Conservation (phyloP, 2,113 vertebrate genomes). For the Saguinus midas region DNA sequence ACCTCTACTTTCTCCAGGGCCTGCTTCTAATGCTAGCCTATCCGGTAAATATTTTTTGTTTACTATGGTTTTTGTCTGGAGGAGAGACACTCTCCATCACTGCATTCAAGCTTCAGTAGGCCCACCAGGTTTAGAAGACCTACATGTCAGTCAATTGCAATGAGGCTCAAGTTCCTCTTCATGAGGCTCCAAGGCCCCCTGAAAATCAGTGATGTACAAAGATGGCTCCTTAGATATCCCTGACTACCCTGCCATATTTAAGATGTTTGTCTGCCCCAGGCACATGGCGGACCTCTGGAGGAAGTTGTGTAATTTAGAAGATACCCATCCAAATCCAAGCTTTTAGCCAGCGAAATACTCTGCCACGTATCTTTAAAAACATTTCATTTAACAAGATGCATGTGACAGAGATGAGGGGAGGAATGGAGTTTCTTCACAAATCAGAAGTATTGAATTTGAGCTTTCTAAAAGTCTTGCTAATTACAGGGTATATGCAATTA, state of each 20-base stretch:
- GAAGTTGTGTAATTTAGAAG: not conserved
- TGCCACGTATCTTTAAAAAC: not conserved
- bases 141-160: not conserved
- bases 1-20: not conserved
- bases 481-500: conserved; percentile 29
- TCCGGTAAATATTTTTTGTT: not conserved
- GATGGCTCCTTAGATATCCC: not conserved
- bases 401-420: not conserved
- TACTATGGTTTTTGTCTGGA: not conserved
- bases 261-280: not conserved
- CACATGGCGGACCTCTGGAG: not conserved
- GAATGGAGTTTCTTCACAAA: not conserved
- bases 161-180: not conserved
- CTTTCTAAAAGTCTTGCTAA: conserved; percentile 33
- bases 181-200: not conserved
- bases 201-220: not conserved
- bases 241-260: not conserved
- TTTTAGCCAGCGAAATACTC: not conserved
- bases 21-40: not conserved
- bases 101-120: not conserved
- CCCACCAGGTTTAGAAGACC: not conserved
- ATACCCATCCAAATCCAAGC: not conserved
- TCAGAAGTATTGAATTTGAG: not conserved
- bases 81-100: not conserved
- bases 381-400: not conserved